Base-by-base conservation (phyloP, 2,888 invertebrate genomes). In the Platycheirus rosarum region DNA sequence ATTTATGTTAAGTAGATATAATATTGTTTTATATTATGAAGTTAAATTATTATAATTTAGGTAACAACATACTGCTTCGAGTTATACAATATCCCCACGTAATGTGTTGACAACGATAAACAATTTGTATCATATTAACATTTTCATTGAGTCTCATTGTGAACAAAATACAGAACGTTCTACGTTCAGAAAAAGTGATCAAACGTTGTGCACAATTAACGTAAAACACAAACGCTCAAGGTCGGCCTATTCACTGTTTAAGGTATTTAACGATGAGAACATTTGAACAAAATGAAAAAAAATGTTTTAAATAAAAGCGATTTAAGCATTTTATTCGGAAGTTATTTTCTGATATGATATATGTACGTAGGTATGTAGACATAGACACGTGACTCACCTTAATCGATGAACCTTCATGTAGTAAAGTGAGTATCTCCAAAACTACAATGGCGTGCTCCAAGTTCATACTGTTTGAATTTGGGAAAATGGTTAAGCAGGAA, bases 351-450 rank as follows among this genome's bases (percentile, higher is more conserved):
- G 29, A 8, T 32, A 7, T 32, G 2, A 3, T 32, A 32, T n/a
- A n/a, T n/a, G n/a, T 51, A 51, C 16, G 63, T 11, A 66, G 51
- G 7, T 71, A 69, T 66, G n/a, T n/a, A n/a, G n/a, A n/a, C n/a
- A n/a, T n/a, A n/a, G n/a, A n/a, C n/a, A n/a, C n/a, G n/a, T n/a
- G 55, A 66, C 77, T 84, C 73, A 85, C 85, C 85, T 85, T 78
- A 69, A 78, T 62, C 46, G 69, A 69, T 63, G 82, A 62, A 16
- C 71, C 60, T 51, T 75, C 73, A 66, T 84, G 75, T 16, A 85
- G 62, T 66, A 85, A 37, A 35, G 84, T 69, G 2, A 82, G 55
- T 63, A 85, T 76, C 57, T 82, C 76, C 35, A 85, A 69, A 49
- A 85, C 46, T 57, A 78, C 57, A 63, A 84, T 76, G 29, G 78